Evolutionary conservation across 2,797 vertebrate species (phyloP).

Genomic region (Spondyliosoma cantharus): DNA sequence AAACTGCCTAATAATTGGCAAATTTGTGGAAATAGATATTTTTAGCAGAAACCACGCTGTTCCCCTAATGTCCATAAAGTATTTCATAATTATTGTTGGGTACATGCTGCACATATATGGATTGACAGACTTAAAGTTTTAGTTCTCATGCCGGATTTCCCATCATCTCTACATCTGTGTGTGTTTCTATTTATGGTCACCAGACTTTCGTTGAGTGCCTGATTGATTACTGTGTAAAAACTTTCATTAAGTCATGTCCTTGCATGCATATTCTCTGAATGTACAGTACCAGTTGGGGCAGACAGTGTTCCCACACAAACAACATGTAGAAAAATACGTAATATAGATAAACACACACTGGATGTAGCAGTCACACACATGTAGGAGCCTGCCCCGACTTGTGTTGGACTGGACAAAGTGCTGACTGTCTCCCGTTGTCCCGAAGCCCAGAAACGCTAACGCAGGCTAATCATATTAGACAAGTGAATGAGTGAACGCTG

Average conservation of each 20-base stretch:
- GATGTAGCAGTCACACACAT: neutral
- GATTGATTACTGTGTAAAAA: slow-evolving; percentile 1
- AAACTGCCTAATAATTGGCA: neutral
- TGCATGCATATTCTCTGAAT: slow-evolving; percentile 2
- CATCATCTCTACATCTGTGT: neutral
- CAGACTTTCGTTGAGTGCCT: neutral
- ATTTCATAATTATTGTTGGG: neutral
- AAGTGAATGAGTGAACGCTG: slow-evolving; percentile 14
- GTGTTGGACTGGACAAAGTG: slow-evolving; percentile 24
- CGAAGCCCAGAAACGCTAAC: slow-evolving; percentile 17
- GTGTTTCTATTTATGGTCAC: accelerated
- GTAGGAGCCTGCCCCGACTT: slow-evolving; percentile 34
- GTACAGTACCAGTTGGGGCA: neutral
- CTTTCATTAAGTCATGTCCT: neutral
- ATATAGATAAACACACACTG: slow-evolving; percentile 20
- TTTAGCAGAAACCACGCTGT: neutral
- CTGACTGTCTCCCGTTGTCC: slow-evolving; percentile 42
- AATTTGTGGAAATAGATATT: neutral
- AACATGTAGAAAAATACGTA: neutral
- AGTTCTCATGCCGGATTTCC: slow-evolving; percentile 3
- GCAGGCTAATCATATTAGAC: slow-evolving; percentile 14
- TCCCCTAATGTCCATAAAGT: neutral
- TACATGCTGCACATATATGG: neutral
- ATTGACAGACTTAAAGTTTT: neutral
- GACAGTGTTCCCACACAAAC: slow-evolving; percentile 3